Percentiles rank a stretch among this genome's conserved stretches.
These are phyloP conservation scores for Cygnus atratus DNA, from an alignment of 2,113 vertebrate species.

Conservation along the genomic window DNA sequence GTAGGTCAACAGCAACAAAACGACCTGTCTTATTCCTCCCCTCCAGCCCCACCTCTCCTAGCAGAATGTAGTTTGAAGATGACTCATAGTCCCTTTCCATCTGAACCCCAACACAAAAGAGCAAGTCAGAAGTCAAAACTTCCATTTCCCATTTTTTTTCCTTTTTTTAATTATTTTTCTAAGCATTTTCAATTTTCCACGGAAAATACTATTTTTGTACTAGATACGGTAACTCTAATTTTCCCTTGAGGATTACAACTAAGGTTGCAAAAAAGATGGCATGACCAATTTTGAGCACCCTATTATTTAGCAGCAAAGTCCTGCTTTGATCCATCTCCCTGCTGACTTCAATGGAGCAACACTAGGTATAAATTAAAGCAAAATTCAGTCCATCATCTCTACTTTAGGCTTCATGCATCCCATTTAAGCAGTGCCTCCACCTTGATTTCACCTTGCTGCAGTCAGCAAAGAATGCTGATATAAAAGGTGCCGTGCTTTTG, in stretches of 20 bases:
- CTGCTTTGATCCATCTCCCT: slow-evolving; percentile 59
- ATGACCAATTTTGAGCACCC: slow-evolving; percentile 46
- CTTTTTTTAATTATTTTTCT: not conserved
- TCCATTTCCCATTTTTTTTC: not conserved
- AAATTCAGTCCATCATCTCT: slow-evolving; percentile 52
- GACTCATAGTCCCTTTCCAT: not conserved
- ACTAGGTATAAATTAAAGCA: slow-evolving; percentile 58
- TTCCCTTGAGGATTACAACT: not conserved
- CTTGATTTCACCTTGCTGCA: slow-evolving; percentile 64
- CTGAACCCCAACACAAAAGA: not conserved
- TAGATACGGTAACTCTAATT: not conserved
- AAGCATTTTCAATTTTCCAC: not conserved
- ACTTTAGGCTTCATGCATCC: slow-evolving; percentile 27
- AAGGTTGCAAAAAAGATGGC: slow-evolving; percentile 20
- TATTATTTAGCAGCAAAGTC: slow-evolving; percentile 52
- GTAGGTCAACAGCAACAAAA: not conserved
- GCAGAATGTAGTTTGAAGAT: not conserved
- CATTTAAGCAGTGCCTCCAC: slow-evolving; percentile 50
- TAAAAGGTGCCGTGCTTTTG: not conserved
- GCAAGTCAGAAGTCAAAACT: not conserved
- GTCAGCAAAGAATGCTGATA: slow-evolving; percentile 38
- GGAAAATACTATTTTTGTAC: not conserved
- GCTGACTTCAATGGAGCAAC: slow-evolving; percentile 52
- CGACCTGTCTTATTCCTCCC: not conserved
- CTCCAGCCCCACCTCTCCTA: not conserved